Evolutionary conservation across 53 echinoderm and acorn worm species (phyloP).

Genomic region (Paracentrotus lividus): DNA sequence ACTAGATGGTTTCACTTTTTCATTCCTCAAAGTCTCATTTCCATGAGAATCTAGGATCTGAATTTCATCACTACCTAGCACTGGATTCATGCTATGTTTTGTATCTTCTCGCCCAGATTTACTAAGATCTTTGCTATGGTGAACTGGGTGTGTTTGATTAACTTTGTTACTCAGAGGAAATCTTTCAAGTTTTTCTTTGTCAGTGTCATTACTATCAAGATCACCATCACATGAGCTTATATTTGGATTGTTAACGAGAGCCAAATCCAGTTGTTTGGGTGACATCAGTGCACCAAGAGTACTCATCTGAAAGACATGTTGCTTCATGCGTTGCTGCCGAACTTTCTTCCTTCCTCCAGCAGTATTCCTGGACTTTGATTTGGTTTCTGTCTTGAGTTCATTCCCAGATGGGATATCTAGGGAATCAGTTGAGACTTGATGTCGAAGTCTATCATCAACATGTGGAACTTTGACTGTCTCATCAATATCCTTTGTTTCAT

Average conservation of each 20-base stretch:
- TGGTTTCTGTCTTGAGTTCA: not conserved
- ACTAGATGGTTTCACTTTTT: not conserved
- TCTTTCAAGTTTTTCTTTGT: conserved; percentile 22
- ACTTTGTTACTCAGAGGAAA: not conserved
- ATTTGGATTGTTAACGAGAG: conserved; percentile 15
- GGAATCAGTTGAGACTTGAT: not conserved
- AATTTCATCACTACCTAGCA: not conserved
- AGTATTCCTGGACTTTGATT: not conserved
- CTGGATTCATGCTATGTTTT: not conserved
- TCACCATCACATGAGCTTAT: conserved; percentile 16
- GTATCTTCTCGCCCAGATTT: not conserved
- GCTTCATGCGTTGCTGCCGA: conserved; percentile 50
- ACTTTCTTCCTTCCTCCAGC: conserved; percentile 7
- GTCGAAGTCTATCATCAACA: not conserved
- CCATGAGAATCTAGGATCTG: not conserved
- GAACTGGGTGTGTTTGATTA: not conserved
- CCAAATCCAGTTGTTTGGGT: not conserved
- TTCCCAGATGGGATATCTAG: not conserved
- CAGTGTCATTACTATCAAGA: conserved; percentile 25
- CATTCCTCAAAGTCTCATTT: not conserved
- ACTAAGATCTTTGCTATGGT: not conserved
- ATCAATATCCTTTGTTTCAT: not conserved
- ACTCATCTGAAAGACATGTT: conserved; percentile 64
- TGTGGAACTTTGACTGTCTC: not conserved
- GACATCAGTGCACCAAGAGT: conserved; percentile 60